A percentile compares a stretch with the other conserved stretches of the same genome.
Evolutionary conservation across 1,140 invertebrate genomes (phyloP).

Genomic region (Saxidomus purpurata): DNA sequence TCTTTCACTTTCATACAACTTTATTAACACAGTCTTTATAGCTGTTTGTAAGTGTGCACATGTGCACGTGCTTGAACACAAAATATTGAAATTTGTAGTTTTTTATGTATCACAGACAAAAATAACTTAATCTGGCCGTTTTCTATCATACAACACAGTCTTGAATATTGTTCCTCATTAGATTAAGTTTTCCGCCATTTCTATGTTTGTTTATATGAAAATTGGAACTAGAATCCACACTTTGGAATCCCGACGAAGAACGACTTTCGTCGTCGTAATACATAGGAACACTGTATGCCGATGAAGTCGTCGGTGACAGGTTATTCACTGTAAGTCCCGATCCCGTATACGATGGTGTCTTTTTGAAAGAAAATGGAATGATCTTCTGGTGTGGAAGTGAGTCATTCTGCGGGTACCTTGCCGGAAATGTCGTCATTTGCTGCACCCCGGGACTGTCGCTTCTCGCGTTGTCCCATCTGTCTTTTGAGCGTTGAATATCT

Average conservation of each 20-base stretch:
- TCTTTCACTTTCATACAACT: too few relatives aligned
- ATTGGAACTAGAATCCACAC: conserved; percentile 36
- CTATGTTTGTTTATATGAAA: conserved; percentile 32
- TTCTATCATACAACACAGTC: conserved; percentile 40
- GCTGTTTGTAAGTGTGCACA: too few relatives aligned
- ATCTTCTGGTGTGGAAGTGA: conserved; percentile 51
- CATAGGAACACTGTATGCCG: conserved; percentile 35
- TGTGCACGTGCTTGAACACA: neutral
- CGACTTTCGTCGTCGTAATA: conserved; percentile 57
- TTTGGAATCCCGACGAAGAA: conserved; percentile 51
- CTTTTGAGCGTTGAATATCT: conserved; percentile 38
- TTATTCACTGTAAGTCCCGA: conserved; percentile 30
- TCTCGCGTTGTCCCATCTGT: conserved; percentile 26
- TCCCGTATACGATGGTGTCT: conserved; percentile 35
- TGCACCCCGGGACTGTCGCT: conserved; percentile 14
- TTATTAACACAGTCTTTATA: too few relatives aligned
- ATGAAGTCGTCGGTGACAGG: conserved; percentile 27
- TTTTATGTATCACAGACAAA: conserved; percentile 32
- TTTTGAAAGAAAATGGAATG: conserved; percentile 58
- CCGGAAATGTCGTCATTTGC: conserved; percentile 40
- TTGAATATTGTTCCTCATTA: conserved; percentile 22
- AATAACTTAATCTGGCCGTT: neutral
- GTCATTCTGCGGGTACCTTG: conserved; percentile 20
- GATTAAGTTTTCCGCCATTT: conserved; percentile 46
- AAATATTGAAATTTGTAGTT: neutral